Conservation (phyloP, 2,888 invertebrate species). For the Latrodectus elegans region DNA sequence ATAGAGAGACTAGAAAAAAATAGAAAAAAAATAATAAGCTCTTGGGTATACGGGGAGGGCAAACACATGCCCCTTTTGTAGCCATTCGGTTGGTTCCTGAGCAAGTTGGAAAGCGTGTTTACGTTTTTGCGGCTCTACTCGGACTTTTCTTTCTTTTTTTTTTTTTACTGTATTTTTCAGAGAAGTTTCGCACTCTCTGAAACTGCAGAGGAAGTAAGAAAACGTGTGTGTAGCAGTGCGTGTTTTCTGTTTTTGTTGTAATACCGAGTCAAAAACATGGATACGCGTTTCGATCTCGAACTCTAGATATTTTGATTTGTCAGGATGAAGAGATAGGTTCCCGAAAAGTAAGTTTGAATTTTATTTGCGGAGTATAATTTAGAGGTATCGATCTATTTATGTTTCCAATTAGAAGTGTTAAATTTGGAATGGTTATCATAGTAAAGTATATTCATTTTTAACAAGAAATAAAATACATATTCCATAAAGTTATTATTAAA, state of each 20-base stretch:
- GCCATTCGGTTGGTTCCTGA: conserved; percentile 10
- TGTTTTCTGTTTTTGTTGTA: background rate
- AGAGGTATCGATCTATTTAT: too few species aligned
- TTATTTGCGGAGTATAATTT: too few species aligned
- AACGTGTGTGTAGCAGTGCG: conserved; percentile 12
- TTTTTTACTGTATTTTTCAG: background rate
- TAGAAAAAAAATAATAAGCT: conserved; percentile 35
- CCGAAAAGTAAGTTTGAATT: too few species aligned
- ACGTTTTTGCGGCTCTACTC: conserved; percentile 23
- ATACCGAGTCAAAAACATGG: background rate
- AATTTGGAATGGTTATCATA: too few species aligned
- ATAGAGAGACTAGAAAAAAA: conserved; percentile 20
- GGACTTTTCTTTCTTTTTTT: conserved; percentile 21
- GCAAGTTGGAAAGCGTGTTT: conserved; percentile 43
- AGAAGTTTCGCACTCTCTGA: conserved; percentile 4
- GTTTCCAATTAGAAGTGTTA: too few species aligned
- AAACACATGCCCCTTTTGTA: conserved; percentile 37
- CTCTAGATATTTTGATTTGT: background rate
- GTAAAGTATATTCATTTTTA: too few species aligned
- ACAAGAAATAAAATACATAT: too few species aligned
- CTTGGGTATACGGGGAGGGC: conserved; percentile 34
- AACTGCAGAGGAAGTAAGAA: background rate
- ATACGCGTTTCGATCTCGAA: background rate
- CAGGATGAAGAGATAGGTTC: background rate
- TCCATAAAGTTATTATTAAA: too few species aligned